phyloP scores from a whole-genome alignment of 2,888 invertebrate species.

The Pyralis farinalis region DNA sequence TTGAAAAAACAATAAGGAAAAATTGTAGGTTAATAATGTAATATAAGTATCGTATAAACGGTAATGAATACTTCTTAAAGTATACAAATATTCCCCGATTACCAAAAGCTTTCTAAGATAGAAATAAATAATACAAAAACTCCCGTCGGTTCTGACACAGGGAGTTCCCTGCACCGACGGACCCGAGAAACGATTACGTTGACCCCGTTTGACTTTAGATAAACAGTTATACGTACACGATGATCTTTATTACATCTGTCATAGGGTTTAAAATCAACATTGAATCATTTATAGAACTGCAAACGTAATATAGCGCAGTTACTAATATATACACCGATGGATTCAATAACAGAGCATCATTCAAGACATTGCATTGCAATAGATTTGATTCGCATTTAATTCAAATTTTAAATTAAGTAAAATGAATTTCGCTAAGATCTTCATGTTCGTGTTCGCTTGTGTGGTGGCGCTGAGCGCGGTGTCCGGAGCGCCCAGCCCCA shows the following conservation, averaged over 20 bases:
- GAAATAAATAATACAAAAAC: background rate
- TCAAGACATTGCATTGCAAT: background rate
- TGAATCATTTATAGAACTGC: no score
- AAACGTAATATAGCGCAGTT: no score
- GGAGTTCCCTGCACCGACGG: background rate
- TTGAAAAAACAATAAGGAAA: background rate
- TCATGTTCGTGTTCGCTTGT: constrained; percentile 41
- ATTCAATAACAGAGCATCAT: background rate
- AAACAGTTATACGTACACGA: no score
- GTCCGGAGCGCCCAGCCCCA: constrained; percentile 36
- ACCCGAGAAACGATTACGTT: background rate
- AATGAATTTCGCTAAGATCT: constrained; percentile 42
- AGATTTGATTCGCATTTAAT: background rate
- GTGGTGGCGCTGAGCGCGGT: constrained; percentile 32
- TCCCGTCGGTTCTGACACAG: background rate
- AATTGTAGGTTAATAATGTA: no score
- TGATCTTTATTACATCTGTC: no score
- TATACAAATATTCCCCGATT: no score
- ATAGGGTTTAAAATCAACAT: no score
- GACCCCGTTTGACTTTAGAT: background rate
- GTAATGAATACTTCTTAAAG: no score
- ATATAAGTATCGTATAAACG: no score
- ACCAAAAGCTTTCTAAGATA: no score
- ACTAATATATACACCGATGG: no score
- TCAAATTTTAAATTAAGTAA: constrained; percentile 12